These are phyloP conservation scores for Gymnoscopelus braueri DNA, from an alignment of 2,797 vertebrate species.

Conservation along the genomic window DNA sequence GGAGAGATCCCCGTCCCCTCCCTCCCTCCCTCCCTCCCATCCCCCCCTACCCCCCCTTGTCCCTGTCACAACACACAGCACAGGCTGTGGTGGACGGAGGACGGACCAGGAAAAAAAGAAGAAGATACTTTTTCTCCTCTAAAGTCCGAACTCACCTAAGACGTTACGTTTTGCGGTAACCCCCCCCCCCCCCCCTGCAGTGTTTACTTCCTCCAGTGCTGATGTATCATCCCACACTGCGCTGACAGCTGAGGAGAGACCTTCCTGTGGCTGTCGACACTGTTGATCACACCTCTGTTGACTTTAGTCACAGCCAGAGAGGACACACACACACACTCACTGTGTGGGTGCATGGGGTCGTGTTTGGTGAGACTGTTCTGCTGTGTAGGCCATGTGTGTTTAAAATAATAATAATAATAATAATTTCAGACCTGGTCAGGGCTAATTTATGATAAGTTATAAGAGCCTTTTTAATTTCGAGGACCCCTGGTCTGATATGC, in stretches of 20 bases:
- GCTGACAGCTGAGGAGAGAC: slow-evolving; percentile 49
- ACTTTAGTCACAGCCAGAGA: slow-evolving; percentile 49
- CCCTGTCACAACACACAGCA: slow-evolving; percentile 79
- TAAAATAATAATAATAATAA: too few species aligned
- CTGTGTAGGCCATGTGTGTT: too few species aligned
- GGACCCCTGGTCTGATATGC: too few species aligned
- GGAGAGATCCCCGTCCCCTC: slow-evolving; percentile 83
- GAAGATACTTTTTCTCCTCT: slow-evolving; percentile 65
- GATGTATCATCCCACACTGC: slow-evolving; percentile 61
- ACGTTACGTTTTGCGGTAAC: slow-evolving; percentile 51
- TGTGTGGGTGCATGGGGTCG: background rate
- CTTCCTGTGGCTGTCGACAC: slow-evolving; percentile 73
- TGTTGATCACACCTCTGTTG: slow-evolving; percentile 64
- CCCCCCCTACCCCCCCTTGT: slow-evolving; percentile 16
- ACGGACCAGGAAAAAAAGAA: slow-evolving; percentile 54
- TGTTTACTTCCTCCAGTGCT: slow-evolving; percentile 68
- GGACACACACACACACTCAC: background rate
- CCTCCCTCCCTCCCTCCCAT: slow-evolving; percentile 35
- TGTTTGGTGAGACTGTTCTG: background rate
- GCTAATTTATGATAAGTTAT: too few species aligned
- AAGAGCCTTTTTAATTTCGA: too few species aligned
- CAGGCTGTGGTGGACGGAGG: slow-evolving; percentile 54
- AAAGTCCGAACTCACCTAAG: slow-evolving; percentile 58
- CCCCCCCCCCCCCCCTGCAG: slow-evolving; percentile 54
- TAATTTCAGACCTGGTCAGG: too few species aligned